Conservation (phyloP, 2,888 invertebrate genomes). For the Idaea biselata region DNA sequence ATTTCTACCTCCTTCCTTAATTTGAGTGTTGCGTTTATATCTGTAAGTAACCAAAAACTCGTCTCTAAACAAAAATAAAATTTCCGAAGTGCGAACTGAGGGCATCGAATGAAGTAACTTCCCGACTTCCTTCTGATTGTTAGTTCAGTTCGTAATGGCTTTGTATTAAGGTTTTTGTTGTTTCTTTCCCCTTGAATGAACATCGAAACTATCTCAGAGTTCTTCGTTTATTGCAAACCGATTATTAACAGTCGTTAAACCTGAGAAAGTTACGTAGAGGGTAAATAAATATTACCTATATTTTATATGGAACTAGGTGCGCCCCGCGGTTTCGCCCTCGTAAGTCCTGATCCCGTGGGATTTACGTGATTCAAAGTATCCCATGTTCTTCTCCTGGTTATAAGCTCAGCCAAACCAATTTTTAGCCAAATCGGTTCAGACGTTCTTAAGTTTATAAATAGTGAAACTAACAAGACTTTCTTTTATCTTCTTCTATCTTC, state of each 20-base stretch:
- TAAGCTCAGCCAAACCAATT: too few species aligned
- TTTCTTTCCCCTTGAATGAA: background rate
- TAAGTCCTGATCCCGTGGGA: too few species aligned
- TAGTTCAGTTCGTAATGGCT: conserved; percentile 7
- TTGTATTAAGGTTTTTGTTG: background rate
- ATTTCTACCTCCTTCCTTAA: background rate
- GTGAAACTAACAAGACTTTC: too few species aligned
- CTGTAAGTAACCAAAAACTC: background rate
- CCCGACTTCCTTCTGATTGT: conserved; percentile 20
- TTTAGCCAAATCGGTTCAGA: too few species aligned
- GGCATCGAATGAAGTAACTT: conserved; percentile 27
- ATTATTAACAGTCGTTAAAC: background rate
- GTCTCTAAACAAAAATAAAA: conserved; percentile 26
- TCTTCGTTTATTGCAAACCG: background rate
- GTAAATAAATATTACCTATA: background rate
- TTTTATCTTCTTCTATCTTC: too few species aligned
- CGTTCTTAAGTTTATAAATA: too few species aligned
- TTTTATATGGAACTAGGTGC: background rate
- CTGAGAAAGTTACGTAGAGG: background rate
- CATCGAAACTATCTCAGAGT: background rate
- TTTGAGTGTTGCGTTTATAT: background rate
- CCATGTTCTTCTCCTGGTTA: too few species aligned
- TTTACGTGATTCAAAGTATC: too few species aligned
- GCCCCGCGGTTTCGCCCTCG: too few species aligned
- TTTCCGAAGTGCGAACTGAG: conserved; percentile 18